Conservation (phyloP, 2,113 vertebrate genomes). For the Otus sunia region DNA sequence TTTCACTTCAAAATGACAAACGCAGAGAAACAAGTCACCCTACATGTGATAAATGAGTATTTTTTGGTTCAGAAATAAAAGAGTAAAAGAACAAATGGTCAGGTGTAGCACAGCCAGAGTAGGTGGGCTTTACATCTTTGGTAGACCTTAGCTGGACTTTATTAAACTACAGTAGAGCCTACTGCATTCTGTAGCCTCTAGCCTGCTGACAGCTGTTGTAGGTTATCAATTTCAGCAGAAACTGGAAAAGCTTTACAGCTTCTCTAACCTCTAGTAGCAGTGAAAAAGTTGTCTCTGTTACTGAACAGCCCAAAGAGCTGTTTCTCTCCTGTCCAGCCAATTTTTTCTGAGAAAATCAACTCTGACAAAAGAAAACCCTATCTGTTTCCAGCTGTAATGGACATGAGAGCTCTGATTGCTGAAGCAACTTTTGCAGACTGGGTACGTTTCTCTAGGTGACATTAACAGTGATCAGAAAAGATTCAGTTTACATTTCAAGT, state of each 20-base stretch:
- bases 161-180: neutral
- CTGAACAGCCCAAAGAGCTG: neutral
- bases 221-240: neutral
- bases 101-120: neutral
- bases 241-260: neutral
- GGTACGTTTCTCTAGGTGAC: neutral
- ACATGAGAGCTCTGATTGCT: neutral
- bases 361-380: neutral
- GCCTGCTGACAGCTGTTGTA: neutral
- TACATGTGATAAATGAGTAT: neutral
- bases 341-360: neutral
- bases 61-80: neutral
- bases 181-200: neutral
- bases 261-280: neutral
- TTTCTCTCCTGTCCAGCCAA: neutral
- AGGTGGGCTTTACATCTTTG: neutral
- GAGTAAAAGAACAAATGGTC: neutral
- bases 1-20: neutral
- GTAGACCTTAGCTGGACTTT: neutral
- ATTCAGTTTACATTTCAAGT: neutral
- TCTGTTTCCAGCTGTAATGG: neutral
- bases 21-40: neutral
- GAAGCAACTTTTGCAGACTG: neutral
- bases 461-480: neutral
- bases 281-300: neutral